Conservation (phyloP, 2,797 vertebrate species). For the Tinamus major region DNA sequence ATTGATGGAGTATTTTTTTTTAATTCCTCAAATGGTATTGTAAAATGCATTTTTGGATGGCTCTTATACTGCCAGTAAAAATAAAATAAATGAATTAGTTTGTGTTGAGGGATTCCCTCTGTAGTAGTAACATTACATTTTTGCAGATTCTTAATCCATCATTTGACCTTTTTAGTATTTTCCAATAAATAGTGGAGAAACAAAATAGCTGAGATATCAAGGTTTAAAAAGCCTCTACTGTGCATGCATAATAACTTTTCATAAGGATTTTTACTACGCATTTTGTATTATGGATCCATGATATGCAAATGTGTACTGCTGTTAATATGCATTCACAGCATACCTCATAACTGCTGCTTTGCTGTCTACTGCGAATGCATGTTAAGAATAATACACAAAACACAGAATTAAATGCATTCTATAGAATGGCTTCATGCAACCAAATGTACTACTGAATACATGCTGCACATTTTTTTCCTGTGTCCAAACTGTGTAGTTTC, state of each 20-base stretch:
- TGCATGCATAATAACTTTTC: constrained; percentile 76
- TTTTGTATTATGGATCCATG: constrained; percentile 70
- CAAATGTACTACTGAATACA: neutral
- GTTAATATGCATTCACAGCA: constrained; percentile 76
- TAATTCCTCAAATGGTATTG: neutral
- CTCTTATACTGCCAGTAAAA: constrained; percentile 43
- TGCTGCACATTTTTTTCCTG: neutral
- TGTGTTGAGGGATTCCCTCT: constrained; percentile 36
- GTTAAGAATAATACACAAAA: constrained; percentile 67
- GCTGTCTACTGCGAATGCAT: constrained; percentile 74
- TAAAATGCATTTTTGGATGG: constrained; percentile 18
- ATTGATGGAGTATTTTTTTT: neutral
- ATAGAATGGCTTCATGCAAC: constrained; percentile 10
- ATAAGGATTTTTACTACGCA: constrained; percentile 68
- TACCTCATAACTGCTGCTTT: constrained; percentile 66
- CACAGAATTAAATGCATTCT: constrained; percentile 37
- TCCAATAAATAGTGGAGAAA: constrained; percentile 30
- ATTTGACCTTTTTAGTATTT: constrained; percentile 66
- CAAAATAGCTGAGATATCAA: constrained; percentile 70
- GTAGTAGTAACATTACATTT: constrained; percentile 33
- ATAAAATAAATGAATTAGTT: constrained; percentile 35
- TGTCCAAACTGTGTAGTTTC: neutral
- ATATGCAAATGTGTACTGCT: constrained; percentile 76
- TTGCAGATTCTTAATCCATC: constrained; percentile 67
- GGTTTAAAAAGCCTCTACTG: constrained; percentile 70